A percentile compares a stretch with the other conserved stretches of the same genome.
Conservation (phyloP, 2,797 vertebrate species). For the Sebastes elongatus region DNA sequence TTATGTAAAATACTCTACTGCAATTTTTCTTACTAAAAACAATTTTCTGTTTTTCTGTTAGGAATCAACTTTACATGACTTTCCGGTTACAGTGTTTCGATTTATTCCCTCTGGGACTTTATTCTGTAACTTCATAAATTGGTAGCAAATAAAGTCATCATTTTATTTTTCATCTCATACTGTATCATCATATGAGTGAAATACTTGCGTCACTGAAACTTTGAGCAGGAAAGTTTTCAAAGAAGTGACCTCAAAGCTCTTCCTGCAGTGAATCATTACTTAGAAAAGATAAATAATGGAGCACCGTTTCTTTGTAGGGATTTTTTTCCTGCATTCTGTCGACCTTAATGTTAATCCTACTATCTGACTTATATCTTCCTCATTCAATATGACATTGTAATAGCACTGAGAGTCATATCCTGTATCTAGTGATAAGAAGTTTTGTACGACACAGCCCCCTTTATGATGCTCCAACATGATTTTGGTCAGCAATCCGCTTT, state of each 20-base stretch:
- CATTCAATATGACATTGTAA: constrained; percentile 34
- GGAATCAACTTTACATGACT: neutral
- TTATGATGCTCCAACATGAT: constrained; percentile 3
- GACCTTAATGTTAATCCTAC: constrained; percentile 13
- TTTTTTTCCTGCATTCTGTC: constrained; percentile 13
- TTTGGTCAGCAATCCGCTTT: constrained; percentile 29
- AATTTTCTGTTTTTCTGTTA: neutral
- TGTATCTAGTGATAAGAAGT: constrained; percentile 18
- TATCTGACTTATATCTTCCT: constrained; percentile 32
- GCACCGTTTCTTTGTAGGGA: constrained; percentile 4
- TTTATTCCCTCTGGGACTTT: neutral
- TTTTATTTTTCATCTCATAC: neutral
- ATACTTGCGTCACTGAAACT: constrained; percentile 15
- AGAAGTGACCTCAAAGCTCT: constrained; percentile 23
- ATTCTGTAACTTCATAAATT: neutral
- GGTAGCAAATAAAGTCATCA: neutral
- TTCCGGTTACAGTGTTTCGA: neutral
- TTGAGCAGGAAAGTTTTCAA: constrained; percentile 20
- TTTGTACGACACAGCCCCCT: constrained; percentile 15
- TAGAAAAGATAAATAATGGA: constrained; percentile 26
- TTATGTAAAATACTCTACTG: neutral
- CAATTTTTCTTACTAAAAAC: neutral
- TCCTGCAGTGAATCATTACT: constrained; percentile 13
- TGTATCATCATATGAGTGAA: constrained; percentile 8
- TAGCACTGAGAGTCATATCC: constrained; percentile 23